Evolutionary conservation across 2,888 invertebrate genomes (phyloP), one percentile per base, ranked within the genome.

Genomic region (Ormia ochracea): DNA sequence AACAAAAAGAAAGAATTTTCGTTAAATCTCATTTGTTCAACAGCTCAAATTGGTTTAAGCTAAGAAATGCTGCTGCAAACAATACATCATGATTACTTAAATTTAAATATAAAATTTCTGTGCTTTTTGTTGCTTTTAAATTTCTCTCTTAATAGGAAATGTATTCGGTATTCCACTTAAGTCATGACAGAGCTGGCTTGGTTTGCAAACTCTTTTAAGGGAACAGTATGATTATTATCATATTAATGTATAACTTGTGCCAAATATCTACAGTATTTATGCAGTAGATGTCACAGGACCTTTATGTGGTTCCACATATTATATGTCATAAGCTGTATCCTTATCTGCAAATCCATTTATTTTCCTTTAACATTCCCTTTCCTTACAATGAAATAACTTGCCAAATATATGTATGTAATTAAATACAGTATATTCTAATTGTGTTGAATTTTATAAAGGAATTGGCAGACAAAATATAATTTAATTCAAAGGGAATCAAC

Each of bases 101-200:
- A 14, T 23, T 52, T 61, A 72, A 63, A 38, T 31, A 50, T 36
- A 38, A 3, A 17, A 7, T 28, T 52, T 5, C 38, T 36, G 3
- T 28, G 17, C 28, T 54, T 33, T 7, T 6, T 12, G 1, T 21
- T 17, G 31, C 26, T 59, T 59, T 48, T n/a, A 33, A 66, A 59
- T 75, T 61, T 45, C 52, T 61, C 17, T 69, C 38, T 61, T 28
- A 69, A 76, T 75, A 54, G 41, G 14, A 59, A 68, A 68, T 75
- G 52, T 75, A 28, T 68, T 66, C 36, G 26, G 54, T 61, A 75
- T 61, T 68, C 54, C 45, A 54, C 69, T 69, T 54, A 41, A 45
- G 43, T 76, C 45, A 69, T 69, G 68, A 45, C 36, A 54, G 52
- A 61, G 68, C 61, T 61, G n/a, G 41, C 33, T 59, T 59, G 19